Evolutionary conservation across 2,888 invertebrate genomes (phyloP), one percentile per base, ranked within the genome.

Genomic region (Eudemis profundana): DNA sequence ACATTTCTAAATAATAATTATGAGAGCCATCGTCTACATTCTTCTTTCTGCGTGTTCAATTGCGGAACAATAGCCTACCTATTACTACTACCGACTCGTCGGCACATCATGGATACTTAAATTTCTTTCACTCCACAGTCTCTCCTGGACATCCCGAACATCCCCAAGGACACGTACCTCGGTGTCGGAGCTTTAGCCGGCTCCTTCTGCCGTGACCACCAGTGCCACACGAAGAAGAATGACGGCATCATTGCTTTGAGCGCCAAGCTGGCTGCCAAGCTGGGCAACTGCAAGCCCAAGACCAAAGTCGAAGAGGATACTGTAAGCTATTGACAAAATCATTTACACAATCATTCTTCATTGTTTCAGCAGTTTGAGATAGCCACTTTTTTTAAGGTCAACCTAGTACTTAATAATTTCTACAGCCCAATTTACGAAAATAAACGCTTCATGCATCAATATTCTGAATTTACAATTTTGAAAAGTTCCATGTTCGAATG

Each of bases 151-250:
- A 78, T 90, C 14, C 91, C 93, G 0, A 89, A 94, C 54, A 76
- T 95, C 0, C 95, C 95, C 0, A 94, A 95, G 50, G 94, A 95
- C 70, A 94, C 95, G 0, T 96, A 95, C 78, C 88, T 97, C 0
- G 96, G 96, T 0, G 93, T 96, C 4, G 97, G 97, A 0, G 94
- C 94, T 2, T 84, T 97, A 0, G 95, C 95, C 0, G 94, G 95
- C 0, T 94, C 93, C 40, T 96, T 94, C 85, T 96, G 97, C 78
- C 90, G 93, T 4, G 90, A 94, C 49, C 95, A 96, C 75, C 78
- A 91, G 5, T 97, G 96, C 80, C 87, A 89, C 70, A 70, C 71
- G 15, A 71, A 69, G n/a, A 80, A 78, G 14, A 75, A 83, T 0
- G 92, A 93, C 0, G 95, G 95, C 42, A 86, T 96, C 42, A 93